Evolutionary conservation across 30 jellyfish, hydroid and myxozoan species (phyloP), one percentile per base, ranked within the genome.

Genomic region (Hydra vulgaris): DNA sequence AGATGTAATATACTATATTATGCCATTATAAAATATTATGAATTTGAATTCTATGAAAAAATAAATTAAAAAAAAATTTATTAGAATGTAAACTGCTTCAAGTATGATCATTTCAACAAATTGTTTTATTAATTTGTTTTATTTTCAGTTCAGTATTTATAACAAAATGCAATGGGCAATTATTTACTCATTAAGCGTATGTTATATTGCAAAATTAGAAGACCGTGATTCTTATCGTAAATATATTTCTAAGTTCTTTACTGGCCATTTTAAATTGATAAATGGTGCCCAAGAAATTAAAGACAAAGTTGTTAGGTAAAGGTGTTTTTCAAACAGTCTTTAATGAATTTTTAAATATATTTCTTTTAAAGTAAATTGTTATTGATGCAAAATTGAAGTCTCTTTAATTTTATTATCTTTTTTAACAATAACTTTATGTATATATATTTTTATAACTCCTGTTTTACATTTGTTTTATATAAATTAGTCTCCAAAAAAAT

Each of bases 121-220:
- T n/a, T n/a, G n/a, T 73, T 73, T 73, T n/a, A 23, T 24, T 21
- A 7, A 76, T 25, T 21, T 27, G 7, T 52, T 21, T 78, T 78
- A 17, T 52, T 19, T 78, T 78, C 25, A 53, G 21, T 8, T 53
- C 23, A 53, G 73, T 53, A 78, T 26, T 18, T 52, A 78, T 17
- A 77, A 66, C 52, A 74, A 74, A 71, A 20, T 12, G 25, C 83
- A 82, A 67, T 23, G 72, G 66, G 72, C 96, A 18, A 56, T 87
- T n/a, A 69, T 78, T 54, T 82, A 81, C 53, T 87, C 96, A 1
- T 85, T 87, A 54, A 76, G 77, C 21, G 96, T 87, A 1, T 87
- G 96, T 82, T 87, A 87, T 78, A 84, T 87, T 27, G 61, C 61
- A 40, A 40, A 40, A 40, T 40, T 40, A 40, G 61, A 40, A 40